phyloP scores from a whole-genome alignment of 2,797 vertebrate species.

The Fundulus diaphanus region DNA sequence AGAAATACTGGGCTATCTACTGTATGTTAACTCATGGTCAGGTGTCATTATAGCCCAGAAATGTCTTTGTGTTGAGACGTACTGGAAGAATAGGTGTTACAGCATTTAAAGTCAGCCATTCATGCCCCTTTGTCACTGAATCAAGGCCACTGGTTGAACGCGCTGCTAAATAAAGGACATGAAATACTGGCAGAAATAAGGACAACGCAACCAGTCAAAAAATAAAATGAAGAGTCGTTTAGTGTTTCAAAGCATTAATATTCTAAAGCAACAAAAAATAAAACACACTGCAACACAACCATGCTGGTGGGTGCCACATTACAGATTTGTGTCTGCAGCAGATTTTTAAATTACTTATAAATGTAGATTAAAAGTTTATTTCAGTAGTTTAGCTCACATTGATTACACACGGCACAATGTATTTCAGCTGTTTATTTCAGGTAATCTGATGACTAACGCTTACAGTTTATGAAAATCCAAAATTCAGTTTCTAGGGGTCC shows the following conservation, averaged over 20 bases:
- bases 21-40: not conserved
- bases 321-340: not conserved
- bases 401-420: no score
- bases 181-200: not conserved
- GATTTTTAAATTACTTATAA: no score
- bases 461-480: no score
- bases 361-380: no score
- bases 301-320: not conserved
- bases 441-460: no score
- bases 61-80: not conserved
- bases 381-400: no score
- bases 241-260: not conserved
- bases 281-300: not conserved
- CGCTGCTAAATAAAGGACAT: not conserved
- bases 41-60: not conserved
- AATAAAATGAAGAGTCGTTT: constrained; percentile 1
- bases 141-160: not conserved
- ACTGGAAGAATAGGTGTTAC: not conserved
- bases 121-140: not conserved
- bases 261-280: not conserved
- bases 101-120: not conserved
- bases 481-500: no score
- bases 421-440: no score
- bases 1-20: not conserved
- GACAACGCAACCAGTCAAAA: not conserved